These are phyloP conservation scores for Pseudomyrmex concolor DNA, from an alignment of 1,140 invertebrate species.

Conservation along the genomic window DNA sequence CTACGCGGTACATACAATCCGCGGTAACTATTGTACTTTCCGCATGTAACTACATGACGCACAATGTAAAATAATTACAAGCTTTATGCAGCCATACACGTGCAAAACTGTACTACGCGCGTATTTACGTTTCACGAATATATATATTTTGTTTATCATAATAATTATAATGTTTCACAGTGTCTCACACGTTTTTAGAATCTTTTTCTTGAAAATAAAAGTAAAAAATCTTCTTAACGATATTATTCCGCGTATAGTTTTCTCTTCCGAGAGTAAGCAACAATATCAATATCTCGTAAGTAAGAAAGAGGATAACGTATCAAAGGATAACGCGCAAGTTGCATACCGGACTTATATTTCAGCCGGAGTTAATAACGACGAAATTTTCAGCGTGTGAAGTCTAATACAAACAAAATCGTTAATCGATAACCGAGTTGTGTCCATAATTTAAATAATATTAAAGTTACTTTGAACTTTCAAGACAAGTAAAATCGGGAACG, in stretches of 20 bases:
- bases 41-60: background rate
- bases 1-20: background rate
- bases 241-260: background rate
- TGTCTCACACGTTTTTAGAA: no score
- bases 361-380: background rate
- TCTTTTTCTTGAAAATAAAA: no score
- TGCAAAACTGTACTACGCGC: background rate
- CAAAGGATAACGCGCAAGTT: background rate
- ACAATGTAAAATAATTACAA: constrained; percentile 18
- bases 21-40: background rate
- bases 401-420: constrained; percentile 7
- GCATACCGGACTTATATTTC: background rate
- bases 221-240: no score
- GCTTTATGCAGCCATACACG: constrained; percentile 16
- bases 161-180: no score
- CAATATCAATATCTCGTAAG: background rate
- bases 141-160: background rate
- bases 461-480: background rate
- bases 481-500: no score
- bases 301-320: no score
- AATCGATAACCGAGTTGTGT: background rate
- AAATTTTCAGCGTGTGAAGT: background rate
- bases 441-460: background rate
- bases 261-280: background rate
- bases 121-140: background rate